Percentiles rank a stretch among this genome's conserved stretches.
phyloP scores from a whole-genome alignment of 2,888 invertebrate genomes.

The Ophion ventricosus region DNA sequence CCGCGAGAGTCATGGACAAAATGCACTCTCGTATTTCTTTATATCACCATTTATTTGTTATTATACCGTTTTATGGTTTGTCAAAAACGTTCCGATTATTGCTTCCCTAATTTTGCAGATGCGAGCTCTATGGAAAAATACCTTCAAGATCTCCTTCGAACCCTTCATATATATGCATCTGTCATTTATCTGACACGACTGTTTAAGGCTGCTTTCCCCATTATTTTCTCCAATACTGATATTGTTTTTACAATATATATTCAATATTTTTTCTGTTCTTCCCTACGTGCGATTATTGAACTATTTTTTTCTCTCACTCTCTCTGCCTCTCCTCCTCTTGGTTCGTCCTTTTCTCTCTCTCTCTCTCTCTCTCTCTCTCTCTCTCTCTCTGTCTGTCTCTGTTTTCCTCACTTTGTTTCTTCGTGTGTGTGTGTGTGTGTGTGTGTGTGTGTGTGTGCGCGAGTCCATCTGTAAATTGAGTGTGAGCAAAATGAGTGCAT shows the following conservation, averaged over 20 bases:
- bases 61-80: neutral
- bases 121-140: neutral
- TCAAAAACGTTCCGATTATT: neutral
- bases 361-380: constrained; percentile 65
- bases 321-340: constrained; percentile 35
- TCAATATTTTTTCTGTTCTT: constrained; percentile 55
- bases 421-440: constrained; percentile 45
- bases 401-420: constrained; percentile 66
- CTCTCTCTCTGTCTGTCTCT: constrained; percentile 67
- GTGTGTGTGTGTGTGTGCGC: constrained; percentile 31
- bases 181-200: neutral
- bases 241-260: constrained; percentile 14
- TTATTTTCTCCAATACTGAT: constrained; percentile 4
- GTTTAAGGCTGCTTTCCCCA: neutral
- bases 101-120: neutral
- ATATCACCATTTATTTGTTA: too few species aligned
- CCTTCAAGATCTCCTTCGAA: neutral
- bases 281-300: constrained; percentile 34
- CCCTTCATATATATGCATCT: neutral
- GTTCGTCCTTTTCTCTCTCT: constrained; percentile 40
- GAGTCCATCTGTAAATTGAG: constrained; percentile 50
- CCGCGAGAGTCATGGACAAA: neutral
- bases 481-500: constrained; percentile 23
- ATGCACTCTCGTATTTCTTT: neutral
- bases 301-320: constrained; percentile 53